Evolutionary conservation across 1,140 invertebrate genomes (phyloP), one percentile per base, ranked within the genome.

Genomic region (Campodea augens): DNA sequence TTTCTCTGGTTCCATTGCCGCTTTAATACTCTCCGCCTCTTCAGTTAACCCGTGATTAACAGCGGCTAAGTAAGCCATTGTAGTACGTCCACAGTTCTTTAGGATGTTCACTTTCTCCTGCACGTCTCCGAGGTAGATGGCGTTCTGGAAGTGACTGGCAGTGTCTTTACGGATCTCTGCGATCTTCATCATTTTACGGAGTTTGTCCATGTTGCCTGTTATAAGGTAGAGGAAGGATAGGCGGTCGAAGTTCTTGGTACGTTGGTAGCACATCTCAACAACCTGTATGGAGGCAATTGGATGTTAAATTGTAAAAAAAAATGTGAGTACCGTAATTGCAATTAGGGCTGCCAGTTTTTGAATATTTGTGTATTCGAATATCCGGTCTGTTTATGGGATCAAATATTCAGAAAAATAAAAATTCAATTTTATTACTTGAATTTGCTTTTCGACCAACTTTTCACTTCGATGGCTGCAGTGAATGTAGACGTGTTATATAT

Each of bases 221-320:
- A 99, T 93, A 4, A 98, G 67, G 64, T 99, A 99, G 5, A 99
- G 69, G 68, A 99, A 98, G 3, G 92, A 86, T 0, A 99, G 70
- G 64, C 97, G 98, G 59, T 98, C 92, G 64, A 98, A 99, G 67
- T 97, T 96, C 66, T 98, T 99, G 3, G 92, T 98, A 49, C 93
- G 75, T 63, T 99, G 95, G 66, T 99, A 99, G 51, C 91, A 95
- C 90, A 98, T 97, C 64, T 98, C 96, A 0, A 98, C 93, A 18
- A 86, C 80, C 58, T 58, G 49, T 25, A 49, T n/a, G n/a, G n/a
- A n/a, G n/a, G n/a, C n/a, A n/a, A n/a, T n/a, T n/a, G n/a, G n/a
- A n/a, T n/a, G n/a, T n/a, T 40, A 48, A 45, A 23, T 15, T 44
- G 21, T 36, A 37, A 39, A n/a, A n/a, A n/a, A n/a, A n/a, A n/a